Conservation (phyloP, 2,888 invertebrate species). For the Mongoloraphidia duomilia region DNA sequence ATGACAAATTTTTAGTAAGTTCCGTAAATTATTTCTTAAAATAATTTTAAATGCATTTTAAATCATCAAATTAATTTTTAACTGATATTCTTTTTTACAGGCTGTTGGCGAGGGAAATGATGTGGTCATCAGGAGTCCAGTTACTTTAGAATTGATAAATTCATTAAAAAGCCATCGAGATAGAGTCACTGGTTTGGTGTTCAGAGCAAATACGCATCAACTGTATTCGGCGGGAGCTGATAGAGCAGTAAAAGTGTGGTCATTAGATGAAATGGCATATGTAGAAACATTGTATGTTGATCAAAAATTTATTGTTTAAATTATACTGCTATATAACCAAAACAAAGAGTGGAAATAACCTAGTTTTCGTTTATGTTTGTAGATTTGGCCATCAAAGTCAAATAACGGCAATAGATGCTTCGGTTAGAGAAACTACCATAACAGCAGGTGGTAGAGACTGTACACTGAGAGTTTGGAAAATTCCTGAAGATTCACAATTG, state of each 20-base stretch:
- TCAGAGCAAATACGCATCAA: slow-evolving; percentile 73
- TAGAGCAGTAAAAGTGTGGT: slow-evolving; percentile 85
- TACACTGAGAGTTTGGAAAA: slow-evolving; percentile 87
- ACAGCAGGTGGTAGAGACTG: slow-evolving; percentile 83
- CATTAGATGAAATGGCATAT: slow-evolving; percentile 88
- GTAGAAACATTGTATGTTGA: slow-evolving; percentile 68
- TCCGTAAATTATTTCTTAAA: slow-evolving; percentile 16
- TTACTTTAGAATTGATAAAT: slow-evolving; percentile 58
- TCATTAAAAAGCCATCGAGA: slow-evolving; percentile 70
- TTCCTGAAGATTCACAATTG: slow-evolving; percentile 91
- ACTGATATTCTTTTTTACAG: slow-evolving; percentile 21
- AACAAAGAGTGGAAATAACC: neutral
- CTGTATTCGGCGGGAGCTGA: slow-evolving; percentile 69
- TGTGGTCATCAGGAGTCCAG: slow-evolving; percentile 75
- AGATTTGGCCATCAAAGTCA: slow-evolving; percentile 77
- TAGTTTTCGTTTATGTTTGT: neutral
- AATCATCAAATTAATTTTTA: slow-evolving; percentile 3
- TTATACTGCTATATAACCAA: neutral
- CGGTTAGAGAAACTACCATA: slow-evolving; percentile 72
- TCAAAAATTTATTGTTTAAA: neutral
- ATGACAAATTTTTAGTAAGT: slow-evolving; percentile 65
- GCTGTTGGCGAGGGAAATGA: slow-evolving; percentile 50
- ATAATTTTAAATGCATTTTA: neutral
- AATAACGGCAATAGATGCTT: slow-evolving; percentile 76
- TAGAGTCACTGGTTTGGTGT: slow-evolving; percentile 59